Percentiles rank a stretch among this genome's conserved stretches.
Conservation (phyloP, 2,888 invertebrate genomes). For the Caenorhabditis uteleia region DNA sequence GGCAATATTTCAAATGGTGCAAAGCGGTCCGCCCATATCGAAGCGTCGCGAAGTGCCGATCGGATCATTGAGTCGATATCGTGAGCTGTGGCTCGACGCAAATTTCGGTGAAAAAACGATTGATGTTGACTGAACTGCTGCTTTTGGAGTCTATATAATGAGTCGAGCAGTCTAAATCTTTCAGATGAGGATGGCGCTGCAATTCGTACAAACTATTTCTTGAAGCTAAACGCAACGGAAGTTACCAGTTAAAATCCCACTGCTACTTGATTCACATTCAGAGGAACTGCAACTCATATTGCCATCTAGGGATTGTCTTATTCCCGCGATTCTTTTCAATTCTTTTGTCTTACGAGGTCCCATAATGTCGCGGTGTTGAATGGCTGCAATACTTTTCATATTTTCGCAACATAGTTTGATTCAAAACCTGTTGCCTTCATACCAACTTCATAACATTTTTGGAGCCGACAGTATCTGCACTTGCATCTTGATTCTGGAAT, state of each 20-base stretch:
- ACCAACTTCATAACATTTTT: constrained; percentile 47
- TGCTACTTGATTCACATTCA: too few relatives aligned
- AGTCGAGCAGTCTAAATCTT: constrained; percentile 6
- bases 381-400: too few relatives aligned
- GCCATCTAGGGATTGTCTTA: too few relatives aligned
- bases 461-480: constrained; percentile 48
- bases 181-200: constrained; percentile 3
- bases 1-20: constrained; percentile 29
- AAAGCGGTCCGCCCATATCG: constrained; percentile 53
- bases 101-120: constrained; percentile 23
- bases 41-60: constrained; percentile 43
- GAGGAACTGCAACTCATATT: constrained; percentile 16
- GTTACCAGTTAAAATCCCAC: too few relatives aligned
- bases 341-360: constrained; percentile 47
- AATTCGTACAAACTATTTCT: not conserved
- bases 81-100: constrained; percentile 47
- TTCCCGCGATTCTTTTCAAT: too few relatives aligned
- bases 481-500: constrained; percentile 48
- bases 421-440: constrained; percentile 43
- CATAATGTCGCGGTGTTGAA: constrained; percentile 51
- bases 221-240: too few relatives aligned
- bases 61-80: constrained; percentile 54
- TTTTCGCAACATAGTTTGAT: not conserved
- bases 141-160: constrained; percentile 22
- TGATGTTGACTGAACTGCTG: constrained; percentile 32